A percentile compares a stretch with the other conserved stretches of the same genome.
Conservation (phyloP, 1,140 invertebrate genomes). For the Conus ventricosus region DNA sequence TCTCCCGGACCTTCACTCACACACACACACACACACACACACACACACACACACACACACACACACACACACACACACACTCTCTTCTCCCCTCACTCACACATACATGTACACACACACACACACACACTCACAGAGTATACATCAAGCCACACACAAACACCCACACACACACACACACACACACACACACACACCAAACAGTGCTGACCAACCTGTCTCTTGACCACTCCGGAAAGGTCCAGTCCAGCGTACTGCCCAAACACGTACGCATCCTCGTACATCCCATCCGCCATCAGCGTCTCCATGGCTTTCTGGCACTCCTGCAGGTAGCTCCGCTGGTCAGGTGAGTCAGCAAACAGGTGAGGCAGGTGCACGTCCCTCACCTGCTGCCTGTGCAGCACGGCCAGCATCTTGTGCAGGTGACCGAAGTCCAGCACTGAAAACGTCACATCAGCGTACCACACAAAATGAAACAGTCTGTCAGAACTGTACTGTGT, state of each 20-base stretch:
- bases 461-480: conserved; percentile 13
- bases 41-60: too few relatives aligned
- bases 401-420: conserved; percentile 54
- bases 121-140: too few relatives aligned
- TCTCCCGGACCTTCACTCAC: too few relatives aligned
- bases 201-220: conserved; percentile 1
- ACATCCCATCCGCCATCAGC: conserved; percentile 33
- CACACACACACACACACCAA: too few relatives aligned
- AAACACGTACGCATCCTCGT: conserved; percentile 29
- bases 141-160: too few relatives aligned
- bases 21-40: too few relatives aligned
- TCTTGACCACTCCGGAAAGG: not conserved
- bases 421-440: conserved; percentile 67
- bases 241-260: conserved; percentile 31
- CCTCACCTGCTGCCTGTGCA: conserved; percentile 49
- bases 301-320: conserved; percentile 32
- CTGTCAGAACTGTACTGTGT: not conserved
- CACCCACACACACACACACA: too few relatives aligned
- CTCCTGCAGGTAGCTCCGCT: not conserved
- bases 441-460: conserved; percentile 13
- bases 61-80: too few relatives aligned
- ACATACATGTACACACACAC: too few relatives aligned
- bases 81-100: too few relatives aligned
- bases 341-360: conserved; percentile 35
- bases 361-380: conserved; percentile 46